Percentiles rank a stretch among this genome's conserved stretches.
Conservation (phyloP, 2,888 invertebrate species). For the Aricia artaxerxes region DNA sequence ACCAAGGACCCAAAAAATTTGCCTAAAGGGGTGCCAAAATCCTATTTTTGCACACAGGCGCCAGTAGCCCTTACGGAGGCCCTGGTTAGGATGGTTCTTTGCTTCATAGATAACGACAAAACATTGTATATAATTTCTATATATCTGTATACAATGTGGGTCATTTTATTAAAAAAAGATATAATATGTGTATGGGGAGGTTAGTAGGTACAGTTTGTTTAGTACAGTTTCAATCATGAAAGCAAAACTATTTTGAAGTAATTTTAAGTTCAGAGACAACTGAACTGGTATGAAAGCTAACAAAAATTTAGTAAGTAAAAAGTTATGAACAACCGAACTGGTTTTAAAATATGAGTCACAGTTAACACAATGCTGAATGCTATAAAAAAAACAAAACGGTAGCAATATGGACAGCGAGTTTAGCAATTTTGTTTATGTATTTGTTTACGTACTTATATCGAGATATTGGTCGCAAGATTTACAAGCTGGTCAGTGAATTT, state of each 20-base stretch:
- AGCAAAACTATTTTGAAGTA: background rate
- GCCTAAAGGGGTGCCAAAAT: too few species aligned
- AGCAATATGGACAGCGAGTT: background rate
- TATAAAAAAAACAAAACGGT: background rate
- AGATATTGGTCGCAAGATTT: background rate
- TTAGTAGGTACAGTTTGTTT: too few species aligned
- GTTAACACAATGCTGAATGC: background rate
- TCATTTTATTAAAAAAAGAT: too few species aligned
- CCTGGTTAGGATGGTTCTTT: too few species aligned
- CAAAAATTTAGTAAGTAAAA: background rate
- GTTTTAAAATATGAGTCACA: conserved; percentile 10
- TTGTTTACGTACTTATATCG: background rate
- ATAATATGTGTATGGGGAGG: too few species aligned
- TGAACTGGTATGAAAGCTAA: background rate
- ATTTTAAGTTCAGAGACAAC: background rate
- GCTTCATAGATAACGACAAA: too few species aligned
- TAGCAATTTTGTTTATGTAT: conserved; percentile 17
- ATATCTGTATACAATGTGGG: too few species aligned
- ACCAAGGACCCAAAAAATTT: too few species aligned
- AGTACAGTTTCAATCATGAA: too few species aligned
- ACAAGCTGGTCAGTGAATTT: background rate
- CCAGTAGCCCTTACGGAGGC: too few species aligned
- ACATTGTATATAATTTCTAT: too few species aligned
- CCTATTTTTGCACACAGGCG: too few species aligned
- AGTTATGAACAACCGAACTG: background rate